Conservation (phyloP, 2,113 vertebrate species). For the Nothoprocta pentlandii region DNA sequence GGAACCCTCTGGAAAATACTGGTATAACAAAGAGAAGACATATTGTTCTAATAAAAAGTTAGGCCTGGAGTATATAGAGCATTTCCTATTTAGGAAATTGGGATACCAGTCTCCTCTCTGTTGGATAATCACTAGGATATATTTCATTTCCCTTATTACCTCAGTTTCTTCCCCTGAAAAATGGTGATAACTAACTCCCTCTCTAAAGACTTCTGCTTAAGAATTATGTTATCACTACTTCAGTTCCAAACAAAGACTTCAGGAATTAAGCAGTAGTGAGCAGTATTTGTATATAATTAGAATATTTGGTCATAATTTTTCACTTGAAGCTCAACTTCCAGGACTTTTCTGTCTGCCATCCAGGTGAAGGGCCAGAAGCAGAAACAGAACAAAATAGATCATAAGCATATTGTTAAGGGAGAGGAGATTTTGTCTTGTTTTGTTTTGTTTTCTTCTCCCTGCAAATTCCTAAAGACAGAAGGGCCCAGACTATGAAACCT, state of each 20-base stretch:
- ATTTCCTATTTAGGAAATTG: not conserved
- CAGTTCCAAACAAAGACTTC: not conserved
- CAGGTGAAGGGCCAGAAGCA: not conserved
- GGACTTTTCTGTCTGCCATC: not conserved
- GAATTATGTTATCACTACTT: not conserved
- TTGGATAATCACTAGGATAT: not conserved
- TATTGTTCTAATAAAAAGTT: slow-evolving; percentile 53
- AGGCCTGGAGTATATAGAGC: not conserved
- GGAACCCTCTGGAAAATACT: slow-evolving; percentile 19
- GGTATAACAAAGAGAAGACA: slow-evolving; percentile 32
- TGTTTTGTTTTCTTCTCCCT: not conserved
- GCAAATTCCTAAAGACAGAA: not conserved
- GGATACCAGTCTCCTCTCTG: not conserved
- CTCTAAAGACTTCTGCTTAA: not conserved
- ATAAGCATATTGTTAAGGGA: not conserved
- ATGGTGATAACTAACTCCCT: not conserved
- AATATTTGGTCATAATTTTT: not conserved
- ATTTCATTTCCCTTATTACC: not conserved
- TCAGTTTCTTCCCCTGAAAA: not conserved
- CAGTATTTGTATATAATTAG: not conserved
- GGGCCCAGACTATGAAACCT: not conserved
- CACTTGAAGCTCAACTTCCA: not conserved
- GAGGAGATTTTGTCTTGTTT: too few species aligned
- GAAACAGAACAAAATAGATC: not conserved
- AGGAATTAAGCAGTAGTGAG: not conserved